phyloP scores from a whole-genome alignment of 1,140 invertebrate genomes.

The Drosophila ananassae region DNA sequence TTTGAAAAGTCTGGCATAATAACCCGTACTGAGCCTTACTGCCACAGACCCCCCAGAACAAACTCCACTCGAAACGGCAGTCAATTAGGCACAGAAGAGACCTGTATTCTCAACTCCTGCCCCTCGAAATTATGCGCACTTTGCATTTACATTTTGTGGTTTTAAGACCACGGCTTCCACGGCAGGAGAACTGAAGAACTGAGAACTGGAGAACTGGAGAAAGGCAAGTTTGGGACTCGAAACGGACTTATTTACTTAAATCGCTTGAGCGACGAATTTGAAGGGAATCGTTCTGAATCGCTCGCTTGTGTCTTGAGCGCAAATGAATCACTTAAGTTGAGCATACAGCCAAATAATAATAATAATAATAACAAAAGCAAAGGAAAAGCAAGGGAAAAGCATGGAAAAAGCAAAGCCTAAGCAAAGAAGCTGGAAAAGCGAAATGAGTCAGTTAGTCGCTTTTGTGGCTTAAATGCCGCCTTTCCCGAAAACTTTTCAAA shows the following conservation, averaged over 20 bases:
- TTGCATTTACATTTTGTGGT: conserved; percentile 76
- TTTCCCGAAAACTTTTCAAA: conserved; percentile 39
- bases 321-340: conserved; percentile 78
- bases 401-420: not conserved
- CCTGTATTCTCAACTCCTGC: conserved; percentile 16
- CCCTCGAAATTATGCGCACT: conserved; percentile 71
- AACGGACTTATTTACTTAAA: conserved; percentile 74
- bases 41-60: not conserved
- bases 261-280: conserved; percentile 65
- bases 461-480: conserved; percentile 20
- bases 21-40: conserved; percentile 24
- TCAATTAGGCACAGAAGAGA: conserved; percentile 65
- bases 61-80: conserved; percentile 54
- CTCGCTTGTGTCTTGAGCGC: conserved; percentile 65
- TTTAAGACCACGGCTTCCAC: conserved; percentile 15
- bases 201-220: conserved; percentile 23
- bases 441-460: conserved; percentile 50
- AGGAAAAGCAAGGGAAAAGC: not conserved
- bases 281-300: conserved; percentile 62
- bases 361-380: conserved; percentile 29
- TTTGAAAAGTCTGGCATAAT: conserved; percentile 55
- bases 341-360: conserved; percentile 43
- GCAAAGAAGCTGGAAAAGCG: conserved; percentile 12
- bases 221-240: conserved; percentile 37
- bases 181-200: conserved; percentile 20